phyloP scores from a whole-genome alignment of 2,113 vertebrate genomes.

The Baryphthengus martii region DNA sequence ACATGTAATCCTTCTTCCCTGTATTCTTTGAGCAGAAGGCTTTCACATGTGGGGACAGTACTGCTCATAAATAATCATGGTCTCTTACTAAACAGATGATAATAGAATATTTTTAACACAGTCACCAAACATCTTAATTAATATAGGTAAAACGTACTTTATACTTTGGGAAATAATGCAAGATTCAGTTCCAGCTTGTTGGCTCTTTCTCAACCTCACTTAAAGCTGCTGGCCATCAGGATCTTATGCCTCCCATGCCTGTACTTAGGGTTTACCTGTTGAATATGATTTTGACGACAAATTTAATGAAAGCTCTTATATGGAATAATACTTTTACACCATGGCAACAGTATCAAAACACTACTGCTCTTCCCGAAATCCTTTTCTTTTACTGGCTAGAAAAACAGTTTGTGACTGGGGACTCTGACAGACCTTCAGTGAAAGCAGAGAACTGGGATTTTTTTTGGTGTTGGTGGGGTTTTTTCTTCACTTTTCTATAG shows the following conservation, averaged over 20 bases:
- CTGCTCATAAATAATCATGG: background rate
- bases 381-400: background rate
- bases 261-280: background rate
- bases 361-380: background rate
- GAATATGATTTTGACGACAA: background rate
- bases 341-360: background rate
- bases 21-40: background rate
- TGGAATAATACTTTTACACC: constrained; percentile 17
- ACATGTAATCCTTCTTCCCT: background rate
- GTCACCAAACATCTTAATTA: background rate
- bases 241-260: background rate
- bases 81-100: constrained; percentile 22
- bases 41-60: constrained; percentile 13
- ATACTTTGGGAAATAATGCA: background rate
- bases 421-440: background rate
- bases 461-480: background rate
- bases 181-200: background rate
- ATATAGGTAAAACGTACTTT: background rate
- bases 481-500: background rate
- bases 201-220: background rate
- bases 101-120: constrained; percentile 22
- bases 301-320: background rate
- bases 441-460: background rate
- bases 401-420: background rate
- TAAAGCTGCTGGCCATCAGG: background rate